These are phyloP conservation scores for Uromys caudimaculatus DNA, from an alignment of 2,797 vertebrate genomes.

Conservation along the genomic window DNA sequence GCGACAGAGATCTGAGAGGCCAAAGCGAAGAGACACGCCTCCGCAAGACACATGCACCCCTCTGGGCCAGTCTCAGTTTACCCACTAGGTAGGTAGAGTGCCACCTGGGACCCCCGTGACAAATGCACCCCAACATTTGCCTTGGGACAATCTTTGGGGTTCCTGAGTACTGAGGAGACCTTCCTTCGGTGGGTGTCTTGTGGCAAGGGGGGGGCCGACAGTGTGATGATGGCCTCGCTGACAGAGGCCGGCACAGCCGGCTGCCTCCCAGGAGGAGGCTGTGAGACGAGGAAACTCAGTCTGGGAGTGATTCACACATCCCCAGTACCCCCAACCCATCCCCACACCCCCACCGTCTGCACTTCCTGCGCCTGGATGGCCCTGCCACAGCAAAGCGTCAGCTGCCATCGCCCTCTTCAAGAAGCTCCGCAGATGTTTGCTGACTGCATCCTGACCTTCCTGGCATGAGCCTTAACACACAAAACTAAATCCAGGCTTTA, in stretches of 20 bases:
- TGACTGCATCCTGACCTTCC: neutral
- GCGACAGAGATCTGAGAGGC: neutral
- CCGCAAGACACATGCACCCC: neutral
- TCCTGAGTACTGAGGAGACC: neutral
- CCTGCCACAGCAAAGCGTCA: neutral
- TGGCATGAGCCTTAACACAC: neutral
- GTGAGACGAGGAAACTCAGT: slow-evolving; percentile 69
- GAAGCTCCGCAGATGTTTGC: neutral
- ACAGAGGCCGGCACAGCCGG: neutral
- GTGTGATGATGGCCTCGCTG: too few relatives aligned
- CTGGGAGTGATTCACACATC: slow-evolving; percentile 46
- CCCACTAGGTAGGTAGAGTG: neutral
- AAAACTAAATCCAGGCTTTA: neutral
- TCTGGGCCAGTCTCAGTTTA: slow-evolving; percentile 16
- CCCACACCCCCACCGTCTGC: neutral
- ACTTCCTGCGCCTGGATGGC: slow-evolving; percentile 24
- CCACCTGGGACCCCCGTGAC: neutral
- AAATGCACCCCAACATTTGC: too few relatives aligned
- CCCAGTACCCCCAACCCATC: neutral
- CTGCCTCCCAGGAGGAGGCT: slow-evolving; percentile 61
- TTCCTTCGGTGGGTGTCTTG: neutral
- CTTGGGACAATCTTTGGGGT: neutral
- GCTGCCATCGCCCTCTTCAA: neutral
- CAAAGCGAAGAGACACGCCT: neutral
- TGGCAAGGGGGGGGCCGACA: slow-evolving; percentile 1